Evolutionary conservation across 2,888 invertebrate genomes (phyloP).

Genomic region (Celastrina argiolus): DNA sequence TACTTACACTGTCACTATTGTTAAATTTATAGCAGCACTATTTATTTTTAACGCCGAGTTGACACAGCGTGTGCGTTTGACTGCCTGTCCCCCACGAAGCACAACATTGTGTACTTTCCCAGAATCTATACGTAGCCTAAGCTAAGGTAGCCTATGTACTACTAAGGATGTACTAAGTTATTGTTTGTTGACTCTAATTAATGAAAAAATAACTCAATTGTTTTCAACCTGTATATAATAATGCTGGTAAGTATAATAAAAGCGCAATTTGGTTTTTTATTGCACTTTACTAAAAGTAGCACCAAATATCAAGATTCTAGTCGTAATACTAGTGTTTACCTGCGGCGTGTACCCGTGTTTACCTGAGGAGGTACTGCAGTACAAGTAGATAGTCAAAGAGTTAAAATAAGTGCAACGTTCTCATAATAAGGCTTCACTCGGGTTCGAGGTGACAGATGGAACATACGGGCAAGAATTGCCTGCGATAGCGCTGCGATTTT

Average conservation of each 20-base stretch:
- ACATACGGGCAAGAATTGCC: conserved; percentile 25
- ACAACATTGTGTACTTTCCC: neutral
- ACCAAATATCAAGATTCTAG: neutral
- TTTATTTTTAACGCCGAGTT: neutral
- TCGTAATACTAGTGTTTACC: conserved; percentile 5
- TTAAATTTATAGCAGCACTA: conserved; percentile 1
- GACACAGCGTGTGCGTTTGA: neutral
- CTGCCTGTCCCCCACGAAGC: neutral
- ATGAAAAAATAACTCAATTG: neutral
- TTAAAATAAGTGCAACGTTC: conserved; percentile 38
- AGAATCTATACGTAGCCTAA: neutral
- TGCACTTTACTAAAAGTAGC: neutral
- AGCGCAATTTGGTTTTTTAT: neutral
- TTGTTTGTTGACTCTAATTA: no score
- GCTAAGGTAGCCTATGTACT: neutral
- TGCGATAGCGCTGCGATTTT: conserved; percentile 14
- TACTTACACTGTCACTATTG: conserved; percentile 10
- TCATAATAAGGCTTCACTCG: conserved; percentile 36
- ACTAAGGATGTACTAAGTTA: neutral
- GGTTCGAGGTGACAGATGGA: conserved; percentile 33
- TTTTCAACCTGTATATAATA: neutral
- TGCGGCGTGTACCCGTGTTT: neutral
- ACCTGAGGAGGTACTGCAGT: neutral
- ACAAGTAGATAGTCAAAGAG: conserved; percentile 26
- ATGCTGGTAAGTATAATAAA: neutral